Evolutionary conservation across 2,797 vertebrate genomes (phyloP).

Genomic region (Acestrorhynchus altus): DNA sequence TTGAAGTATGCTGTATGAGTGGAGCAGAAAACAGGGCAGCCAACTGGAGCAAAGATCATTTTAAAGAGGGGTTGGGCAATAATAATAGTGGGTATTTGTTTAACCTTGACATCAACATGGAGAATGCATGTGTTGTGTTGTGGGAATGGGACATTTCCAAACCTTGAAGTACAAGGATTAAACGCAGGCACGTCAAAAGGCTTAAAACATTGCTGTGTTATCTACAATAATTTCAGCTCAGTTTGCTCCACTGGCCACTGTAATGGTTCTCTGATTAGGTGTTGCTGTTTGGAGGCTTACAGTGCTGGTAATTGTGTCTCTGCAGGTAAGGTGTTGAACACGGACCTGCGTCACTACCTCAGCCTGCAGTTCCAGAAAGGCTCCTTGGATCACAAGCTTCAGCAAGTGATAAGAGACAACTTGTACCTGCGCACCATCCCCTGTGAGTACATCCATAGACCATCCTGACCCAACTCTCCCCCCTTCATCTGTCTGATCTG

Average conservation of each 20-base stretch:
- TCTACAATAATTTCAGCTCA: too few relatives aligned
- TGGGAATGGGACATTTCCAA: too few relatives aligned
- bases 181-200: too few relatives aligned
- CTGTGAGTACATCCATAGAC: slow-evolving; percentile 84
- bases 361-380: slow-evolving; percentile 99
- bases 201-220: too few relatives aligned
- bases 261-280: neutral
- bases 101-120: too few relatives aligned
- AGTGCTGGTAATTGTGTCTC: slow-evolving; percentile 14
- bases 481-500: neutral
- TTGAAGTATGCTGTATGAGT: too few relatives aligned
- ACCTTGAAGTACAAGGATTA: too few relatives aligned
- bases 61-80: too few relatives aligned
- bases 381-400: slow-evolving; percentile 96
- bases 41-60: too few relatives aligned
- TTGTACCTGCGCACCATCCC: slow-evolving; percentile 98
- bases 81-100: too few relatives aligned
- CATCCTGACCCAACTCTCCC: neutral
- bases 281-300: neutral
- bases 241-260: neutral
- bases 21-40: too few relatives aligned
- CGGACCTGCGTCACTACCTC: slow-evolving; percentile 96
- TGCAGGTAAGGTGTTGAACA: slow-evolving; percentile 96
- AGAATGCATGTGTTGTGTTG: too few relatives aligned
- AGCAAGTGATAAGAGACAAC: slow-evolving; percentile 99